Percentiles rank a stretch among this genome's conserved stretches.
Evolutionary conservation across 2,888 invertebrate genomes (phyloP).

Genomic region (Monochamus alternatus): DNA sequence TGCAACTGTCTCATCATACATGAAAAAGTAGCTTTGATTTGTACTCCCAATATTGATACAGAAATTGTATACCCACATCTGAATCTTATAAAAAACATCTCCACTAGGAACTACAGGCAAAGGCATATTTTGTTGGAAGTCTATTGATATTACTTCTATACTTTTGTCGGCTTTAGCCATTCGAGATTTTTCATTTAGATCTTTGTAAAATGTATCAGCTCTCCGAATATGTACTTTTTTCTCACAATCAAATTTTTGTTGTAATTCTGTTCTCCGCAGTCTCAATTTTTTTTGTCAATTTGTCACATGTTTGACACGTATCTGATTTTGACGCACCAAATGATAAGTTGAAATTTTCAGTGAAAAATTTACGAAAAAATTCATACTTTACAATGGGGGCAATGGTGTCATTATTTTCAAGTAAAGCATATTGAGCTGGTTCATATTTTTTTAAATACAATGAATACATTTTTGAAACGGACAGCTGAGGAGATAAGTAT

Average conservation of each 20-base stretch:
- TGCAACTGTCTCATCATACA: constrained; percentile 45
- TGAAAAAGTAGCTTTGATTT: constrained; percentile 45
- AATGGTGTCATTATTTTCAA: constrained; percentile 2
- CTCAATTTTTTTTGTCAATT: constrained; percentile 7
- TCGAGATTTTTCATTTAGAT: constrained; percentile 40
- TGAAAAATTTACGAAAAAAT: constrained; percentile 7
- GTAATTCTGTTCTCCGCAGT: neutral
- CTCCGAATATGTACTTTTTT: neutral
- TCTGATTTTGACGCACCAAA: constrained; percentile 6
- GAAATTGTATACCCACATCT: constrained; percentile 52
- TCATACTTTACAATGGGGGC: constrained; percentile 7
- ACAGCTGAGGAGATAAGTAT: neutral
- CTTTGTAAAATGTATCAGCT: constrained; percentile 6
- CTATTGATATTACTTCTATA: constrained; percentile 45
- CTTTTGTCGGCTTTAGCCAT: constrained; percentile 36
- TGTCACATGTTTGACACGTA: constrained; percentile 15
- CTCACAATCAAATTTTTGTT: neutral
- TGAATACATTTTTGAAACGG: constrained; percentile 7
- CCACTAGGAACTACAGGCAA: constrained; percentile 43
- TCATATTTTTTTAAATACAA: constrained; percentile 7
- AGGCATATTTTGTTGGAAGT: constrained; percentile 49
- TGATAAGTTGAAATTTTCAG: constrained; percentile 2
- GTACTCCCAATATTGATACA: constrained; percentile 50
- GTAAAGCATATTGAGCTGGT: constrained; percentile 1
- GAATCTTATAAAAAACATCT: constrained; percentile 48